Evolutionary conservation across 2,888 invertebrate genomes (phyloP).

Genomic region (Peribatodes rhomboidaria): DNA sequence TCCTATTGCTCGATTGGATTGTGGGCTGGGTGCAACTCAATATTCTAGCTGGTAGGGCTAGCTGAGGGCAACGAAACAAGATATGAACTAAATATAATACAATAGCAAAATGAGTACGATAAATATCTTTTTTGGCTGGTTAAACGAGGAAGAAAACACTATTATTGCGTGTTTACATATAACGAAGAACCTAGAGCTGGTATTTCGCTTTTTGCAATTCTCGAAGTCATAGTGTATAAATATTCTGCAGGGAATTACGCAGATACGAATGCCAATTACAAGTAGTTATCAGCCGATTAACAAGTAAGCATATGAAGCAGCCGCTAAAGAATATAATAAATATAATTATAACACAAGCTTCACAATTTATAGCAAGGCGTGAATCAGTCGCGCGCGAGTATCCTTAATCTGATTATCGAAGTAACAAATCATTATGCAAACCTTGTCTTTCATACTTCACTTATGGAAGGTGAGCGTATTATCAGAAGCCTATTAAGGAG

Average conservation of each 20-base stretch:
- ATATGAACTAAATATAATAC: not conserved
- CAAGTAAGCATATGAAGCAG: slow-evolving; percentile 9
- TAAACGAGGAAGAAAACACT: not conserved
- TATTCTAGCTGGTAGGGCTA: slow-evolving; percentile 32
- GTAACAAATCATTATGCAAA: slow-evolving; percentile 40
- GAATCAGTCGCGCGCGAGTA: slow-evolving; percentile 32
- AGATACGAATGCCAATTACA: slow-evolving; percentile 21
- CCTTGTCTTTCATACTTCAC: slow-evolving; percentile 35
- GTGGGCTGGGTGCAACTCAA: slow-evolving; percentile 46
- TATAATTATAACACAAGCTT: slow-evolving; percentile 17
- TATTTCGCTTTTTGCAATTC: not conserved
- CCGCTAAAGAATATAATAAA: slow-evolving; percentile 9
- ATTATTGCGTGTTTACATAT: not conserved
- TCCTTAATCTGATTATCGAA: slow-evolving; percentile 41
- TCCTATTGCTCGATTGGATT: slow-evolving; percentile 58
- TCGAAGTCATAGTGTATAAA: not conserved
- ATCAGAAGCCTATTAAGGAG: slow-evolving; percentile 31
- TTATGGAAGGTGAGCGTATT: slow-evolving; percentile 28
- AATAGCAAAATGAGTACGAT: not conserved
- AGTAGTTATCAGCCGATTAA: slow-evolving; percentile 27
- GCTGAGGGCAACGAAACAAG: not conserved
- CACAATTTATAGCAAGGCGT: slow-evolving; percentile 18
- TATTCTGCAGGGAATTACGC: slow-evolving; percentile 12
- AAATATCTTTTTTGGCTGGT: not conserved
- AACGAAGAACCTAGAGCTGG: not conserved